Evolutionary conservation across 2,113 vertebrate genomes (phyloP), one percentile per base, ranked within the genome.

Genomic region (Setophaga coronata): DNA sequence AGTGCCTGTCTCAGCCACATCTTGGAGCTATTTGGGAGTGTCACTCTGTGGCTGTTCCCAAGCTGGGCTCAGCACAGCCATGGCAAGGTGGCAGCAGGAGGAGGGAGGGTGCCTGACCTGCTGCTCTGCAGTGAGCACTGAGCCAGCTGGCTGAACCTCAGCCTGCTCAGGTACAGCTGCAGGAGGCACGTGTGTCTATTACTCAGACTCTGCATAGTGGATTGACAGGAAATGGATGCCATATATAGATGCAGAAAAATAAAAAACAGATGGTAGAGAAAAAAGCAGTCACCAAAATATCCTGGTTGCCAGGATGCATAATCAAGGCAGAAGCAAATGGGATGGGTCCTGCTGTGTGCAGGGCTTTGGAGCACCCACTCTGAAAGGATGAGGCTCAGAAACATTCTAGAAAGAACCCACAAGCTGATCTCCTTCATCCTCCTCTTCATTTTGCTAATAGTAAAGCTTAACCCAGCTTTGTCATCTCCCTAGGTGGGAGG

Each of bases 381-480:
- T 71, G 43, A 73, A 42, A 82, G 50, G 45, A 89, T 47, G 48
- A 86, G 40, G 47, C 48, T 90, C 82, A 61, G 51, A 88, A 89
- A 51, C 34, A n/a, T 88, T 88, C 96, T 73, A 83, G 60, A 57
- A 96, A 95, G 62, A 84, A 87, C 45, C 45, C 64, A 80, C 64
- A 82, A 84, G 50, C 71, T 85, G 36, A 79, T 86, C 62, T 95
- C 71, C 82, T 81, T 93, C 87, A 69, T 95, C 81, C 51, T 89
- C 15, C 82, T 94, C 64, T 90, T 89, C 5, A 12, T 89, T 97
- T 94, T 94, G 92, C 90, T 97, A 87, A 74, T 74, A 74, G 82
- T 78, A 91, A 89, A 74, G 45, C 89, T 96, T 97, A 97, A 97
- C 56, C 72, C 7, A 40, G 19, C 82, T 61, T 70, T 88, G 38